A percentile compares a stretch with the other conserved stretches of the same genome.
Evolutionary conservation across 2,888 invertebrate species (phyloP).

Genomic region (Epirrita christyi): DNA sequence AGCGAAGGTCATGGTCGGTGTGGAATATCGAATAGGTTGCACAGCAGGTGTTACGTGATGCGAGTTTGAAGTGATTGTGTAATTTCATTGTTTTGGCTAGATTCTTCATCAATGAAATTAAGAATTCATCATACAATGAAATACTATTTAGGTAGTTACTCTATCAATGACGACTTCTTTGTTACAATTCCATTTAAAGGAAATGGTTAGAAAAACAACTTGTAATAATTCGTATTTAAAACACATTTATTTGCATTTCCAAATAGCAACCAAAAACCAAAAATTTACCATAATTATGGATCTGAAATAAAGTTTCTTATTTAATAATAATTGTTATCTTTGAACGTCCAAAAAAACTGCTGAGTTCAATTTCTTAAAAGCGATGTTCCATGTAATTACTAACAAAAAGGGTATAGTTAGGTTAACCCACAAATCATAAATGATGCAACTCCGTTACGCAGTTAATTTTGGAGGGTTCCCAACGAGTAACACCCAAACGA

Average conservation of each 20-base stretch:
- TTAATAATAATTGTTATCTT: too few species aligned
- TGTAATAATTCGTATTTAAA: too few species aligned
- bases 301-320: too few species aligned
- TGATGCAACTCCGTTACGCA: slow-evolving; percentile 16
- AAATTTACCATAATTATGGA: too few species aligned
- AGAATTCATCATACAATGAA: not conserved
- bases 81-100: slow-evolving; percentile 2
- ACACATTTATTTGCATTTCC: not conserved
- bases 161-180: too few species aligned
- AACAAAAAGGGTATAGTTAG: slow-evolving; percentile 2
- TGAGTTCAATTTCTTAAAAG: slow-evolving; percentile 1
- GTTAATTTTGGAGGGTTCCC: too few species aligned
- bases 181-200: too few species aligned
- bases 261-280: too few species aligned
- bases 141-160: too few species aligned
- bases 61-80: slow-evolving; percentile 8
- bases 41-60: slow-evolving; percentile 18
- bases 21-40: slow-evolving; percentile 53
- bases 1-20: slow-evolving; percentile 68
- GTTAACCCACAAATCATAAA: not conserved
- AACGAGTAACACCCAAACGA: too few species aligned
- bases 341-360: not conserved
- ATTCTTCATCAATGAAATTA: not conserved
- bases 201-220: too few species aligned
- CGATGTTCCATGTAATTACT: slow-evolving; percentile 1